Evolutionary conservation across 1,140 invertebrate genomes (phyloP).

Genomic region (Stenopsyche tienmushanensis): DNA sequence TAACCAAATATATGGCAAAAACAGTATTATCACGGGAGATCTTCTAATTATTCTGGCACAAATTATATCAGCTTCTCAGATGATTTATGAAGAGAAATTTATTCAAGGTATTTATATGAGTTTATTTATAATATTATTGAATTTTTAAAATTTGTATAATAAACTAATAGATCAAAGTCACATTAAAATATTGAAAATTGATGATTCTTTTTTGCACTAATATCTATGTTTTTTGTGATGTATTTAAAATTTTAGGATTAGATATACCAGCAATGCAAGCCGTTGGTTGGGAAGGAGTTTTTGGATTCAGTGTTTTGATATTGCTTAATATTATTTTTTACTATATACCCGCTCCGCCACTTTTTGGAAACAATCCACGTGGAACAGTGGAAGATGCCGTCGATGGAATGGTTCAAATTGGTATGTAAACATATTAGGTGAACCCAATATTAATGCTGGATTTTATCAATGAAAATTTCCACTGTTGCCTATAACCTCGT

Average conservation of each 20-base stretch:
- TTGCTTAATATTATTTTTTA: constrained; percentile 81
- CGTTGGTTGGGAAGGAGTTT: constrained; percentile 92
- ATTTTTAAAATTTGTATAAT: background rate
- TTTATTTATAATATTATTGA: background rate
- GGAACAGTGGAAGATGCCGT: constrained; percentile 82
- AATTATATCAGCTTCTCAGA: constrained; percentile 86
- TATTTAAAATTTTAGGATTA: constrained; percentile 51
- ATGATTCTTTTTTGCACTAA: background rate
- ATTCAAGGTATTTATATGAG: constrained; percentile 56
- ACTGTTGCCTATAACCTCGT: too few relatives aligned
- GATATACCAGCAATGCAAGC: constrained; percentile 82
- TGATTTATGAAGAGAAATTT: constrained; percentile 94
- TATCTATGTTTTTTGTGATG: background rate
- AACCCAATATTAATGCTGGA: too few relatives aligned
- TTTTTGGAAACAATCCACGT: constrained; percentile 75
- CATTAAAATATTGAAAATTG: background rate
- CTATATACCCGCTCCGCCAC: constrained; percentile 72
- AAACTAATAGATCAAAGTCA: background rate
- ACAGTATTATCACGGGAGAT: constrained; percentile 88
- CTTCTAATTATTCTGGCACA: constrained; percentile 89
- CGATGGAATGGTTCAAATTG: constrained; percentile 83
- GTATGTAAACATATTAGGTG: too few relatives aligned
- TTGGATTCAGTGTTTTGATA: constrained; percentile 78
- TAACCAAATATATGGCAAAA: constrained; percentile 55
- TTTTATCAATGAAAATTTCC: too few relatives aligned